Percentiles rank a stretch among this genome's conserved stretches.
These are phyloP conservation scores for Merluccius polli DNA, from an alignment of 2,797 vertebrate genomes.

Conservation along the genomic window DNA sequence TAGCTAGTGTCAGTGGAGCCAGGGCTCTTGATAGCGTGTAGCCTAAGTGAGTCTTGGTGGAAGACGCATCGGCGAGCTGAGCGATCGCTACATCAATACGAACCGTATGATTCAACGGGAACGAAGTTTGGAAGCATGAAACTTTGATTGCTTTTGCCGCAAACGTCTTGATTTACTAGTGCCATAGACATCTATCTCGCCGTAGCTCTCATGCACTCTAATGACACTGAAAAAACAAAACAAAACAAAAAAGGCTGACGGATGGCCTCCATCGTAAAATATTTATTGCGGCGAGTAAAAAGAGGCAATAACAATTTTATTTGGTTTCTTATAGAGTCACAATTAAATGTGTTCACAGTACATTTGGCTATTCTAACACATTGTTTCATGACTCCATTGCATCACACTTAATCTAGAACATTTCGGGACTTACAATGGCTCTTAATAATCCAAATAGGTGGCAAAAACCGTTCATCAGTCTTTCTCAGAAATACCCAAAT, in stretches of 20 bases:
- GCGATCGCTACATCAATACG: not conserved
- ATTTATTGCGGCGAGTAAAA: not conserved
- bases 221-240: not conserved
- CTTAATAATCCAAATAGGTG: not conserved
- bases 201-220: not conserved
- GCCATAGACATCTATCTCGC: not conserved
- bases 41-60: too few relatives aligned
- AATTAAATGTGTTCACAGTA: not conserved
- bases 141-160: not conserved
- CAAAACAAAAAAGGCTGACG: not conserved
- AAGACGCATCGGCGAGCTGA: not conserved
- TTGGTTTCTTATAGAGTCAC: not conserved
- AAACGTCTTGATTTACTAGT: not conserved
- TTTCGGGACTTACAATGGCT: not conserved
- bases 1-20: not conserved
- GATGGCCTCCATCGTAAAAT: not conserved
- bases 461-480: not conserved
- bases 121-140: not conserved
- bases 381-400: not conserved
- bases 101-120: not conserved
- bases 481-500: not conserved
- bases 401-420: not conserved
- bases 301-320: not conserved
- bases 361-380: not conserved
- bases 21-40: too few relatives aligned